Conservation (phyloP, 2,113 vertebrate species). For the Nestor notabilis region DNA sequence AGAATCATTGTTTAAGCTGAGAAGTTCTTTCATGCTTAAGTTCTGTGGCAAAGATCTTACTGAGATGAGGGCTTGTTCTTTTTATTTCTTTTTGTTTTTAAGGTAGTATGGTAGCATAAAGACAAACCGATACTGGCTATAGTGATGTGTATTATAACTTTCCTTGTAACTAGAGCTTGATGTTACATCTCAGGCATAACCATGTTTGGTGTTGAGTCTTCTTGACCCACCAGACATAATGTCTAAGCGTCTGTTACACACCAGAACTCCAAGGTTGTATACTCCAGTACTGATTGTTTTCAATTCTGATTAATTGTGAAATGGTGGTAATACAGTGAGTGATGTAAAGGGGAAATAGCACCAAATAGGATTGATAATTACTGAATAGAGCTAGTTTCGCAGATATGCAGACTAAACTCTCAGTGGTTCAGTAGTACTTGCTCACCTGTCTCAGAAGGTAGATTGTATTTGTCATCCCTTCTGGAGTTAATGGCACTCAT, state of each 20-base stretch:
- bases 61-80: neutral
- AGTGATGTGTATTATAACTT: neutral
- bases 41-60: neutral
- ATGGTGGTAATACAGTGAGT: neutral
- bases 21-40: neutral
- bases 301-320: neutral
- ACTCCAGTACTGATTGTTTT: neutral
- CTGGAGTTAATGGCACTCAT: neutral
- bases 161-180: neutral
- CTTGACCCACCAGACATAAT: neutral
- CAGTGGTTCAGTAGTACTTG: neutral
- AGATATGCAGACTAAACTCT: neutral
- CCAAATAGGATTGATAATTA: neutral
- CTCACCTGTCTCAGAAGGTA: neutral
- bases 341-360: neutral
- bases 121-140: neutral
- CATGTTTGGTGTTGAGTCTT: neutral
- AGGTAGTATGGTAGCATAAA: neutral
- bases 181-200: fast-evolving
- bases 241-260: neutral
- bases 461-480: neutral
- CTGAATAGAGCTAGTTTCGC: neutral
- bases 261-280: neutral
- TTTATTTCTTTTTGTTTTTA: neutral
- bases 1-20: neutral